Base-by-base conservation (phyloP, 2,113 vertebrate genomes). In the Aleadryas rufinucha region DNA sequence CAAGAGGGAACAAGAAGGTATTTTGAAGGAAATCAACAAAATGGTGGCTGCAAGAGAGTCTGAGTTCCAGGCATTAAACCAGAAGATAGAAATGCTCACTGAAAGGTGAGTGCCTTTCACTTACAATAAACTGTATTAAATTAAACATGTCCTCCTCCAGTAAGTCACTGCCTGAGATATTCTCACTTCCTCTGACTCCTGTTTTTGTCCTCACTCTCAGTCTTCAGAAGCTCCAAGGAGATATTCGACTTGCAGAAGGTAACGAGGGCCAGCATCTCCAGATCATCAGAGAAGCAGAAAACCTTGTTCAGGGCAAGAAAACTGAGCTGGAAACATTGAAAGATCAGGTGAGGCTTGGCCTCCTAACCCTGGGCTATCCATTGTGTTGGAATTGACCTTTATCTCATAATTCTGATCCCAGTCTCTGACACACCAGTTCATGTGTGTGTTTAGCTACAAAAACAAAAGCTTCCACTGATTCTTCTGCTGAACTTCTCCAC, bases 161-260 rank as follows among this genome's bases (percentile, higher is more conserved):
- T 31, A 66, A 83, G 30, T 47, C 61, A 37, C 37, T 76, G 49
- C 44, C 23, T 41, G 5, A 47, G 42, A 30, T 27, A 7, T 20
- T 87, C 19, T 52, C 53, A 13, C 33, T 61, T 71, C 20, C 78
- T 70, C 41, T 70, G 49, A 52, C 33, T 23, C 26, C 23, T 72
- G 42, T 39, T 95, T 66, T 53, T 52, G 12, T 91, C 19, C 70
- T 90, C 31, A 10, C 89, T 72, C 39, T 35, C 77, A 99, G 99
- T 30, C 98, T 99, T 88, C 98, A 98, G 95, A 98, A 97, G 66
- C 97, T 98, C 70, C 98, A 98, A 9, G 96, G 84, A 71, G 98
- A 98, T 41, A 77, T 98, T 7, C 84, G 86, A 57, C 76, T 95
- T 30, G 98, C 98, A 5, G 97, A 98, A 83, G 90, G 59, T 60